These are phyloP conservation scores for Elephas maximus DNA, from an alignment of 2,113 vertebrate genomes.

Conservation along the genomic window DNA sequence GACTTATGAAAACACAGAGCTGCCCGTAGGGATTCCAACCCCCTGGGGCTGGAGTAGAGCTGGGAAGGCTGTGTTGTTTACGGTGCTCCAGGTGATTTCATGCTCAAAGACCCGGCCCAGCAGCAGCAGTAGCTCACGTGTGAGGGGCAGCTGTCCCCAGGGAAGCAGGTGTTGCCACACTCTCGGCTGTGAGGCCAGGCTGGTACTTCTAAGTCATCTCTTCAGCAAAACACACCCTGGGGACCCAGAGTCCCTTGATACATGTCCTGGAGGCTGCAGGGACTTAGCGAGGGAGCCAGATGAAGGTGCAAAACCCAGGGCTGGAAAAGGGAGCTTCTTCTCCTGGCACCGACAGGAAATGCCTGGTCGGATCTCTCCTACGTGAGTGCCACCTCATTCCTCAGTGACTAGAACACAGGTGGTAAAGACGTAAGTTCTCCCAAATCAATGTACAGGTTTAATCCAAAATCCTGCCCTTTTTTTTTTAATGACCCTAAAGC, in stretches of 20 bases:
- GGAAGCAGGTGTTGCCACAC: not conserved
- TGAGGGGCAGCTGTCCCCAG: not conserved
- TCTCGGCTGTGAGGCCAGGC: rapidly evolving
- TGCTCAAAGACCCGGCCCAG: not conserved
- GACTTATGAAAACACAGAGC: too few relatives aligned
- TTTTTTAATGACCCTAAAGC: not conserved
- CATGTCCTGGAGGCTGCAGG: rapidly evolving
- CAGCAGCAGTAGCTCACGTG: not conserved
- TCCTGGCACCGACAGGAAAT: not conserved
- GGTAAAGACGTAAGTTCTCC: rapidly evolving
- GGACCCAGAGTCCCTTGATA: rapidly evolving
- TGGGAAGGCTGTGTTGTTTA: not conserved
- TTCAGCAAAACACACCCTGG: rapidly evolving
- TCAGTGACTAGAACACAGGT: rapidly evolving
- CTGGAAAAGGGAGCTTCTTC: rapidly evolving
- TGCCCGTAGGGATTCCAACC: not conserved
- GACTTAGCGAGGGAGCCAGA: not conserved
- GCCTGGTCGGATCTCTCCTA: too few relatives aligned
- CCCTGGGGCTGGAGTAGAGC: not conserved
- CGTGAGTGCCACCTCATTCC: rapidly evolving
- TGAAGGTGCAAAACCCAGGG: not conserved
- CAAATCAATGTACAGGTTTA: rapidly evolving
- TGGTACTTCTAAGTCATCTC: rapidly evolving
- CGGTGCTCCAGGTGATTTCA: rapidly evolving
- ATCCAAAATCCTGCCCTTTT: too few relatives aligned